Evolutionary conservation across 2,797 vertebrate genomes (phyloP).

Genomic region (Onychomys arenicola): DNA sequence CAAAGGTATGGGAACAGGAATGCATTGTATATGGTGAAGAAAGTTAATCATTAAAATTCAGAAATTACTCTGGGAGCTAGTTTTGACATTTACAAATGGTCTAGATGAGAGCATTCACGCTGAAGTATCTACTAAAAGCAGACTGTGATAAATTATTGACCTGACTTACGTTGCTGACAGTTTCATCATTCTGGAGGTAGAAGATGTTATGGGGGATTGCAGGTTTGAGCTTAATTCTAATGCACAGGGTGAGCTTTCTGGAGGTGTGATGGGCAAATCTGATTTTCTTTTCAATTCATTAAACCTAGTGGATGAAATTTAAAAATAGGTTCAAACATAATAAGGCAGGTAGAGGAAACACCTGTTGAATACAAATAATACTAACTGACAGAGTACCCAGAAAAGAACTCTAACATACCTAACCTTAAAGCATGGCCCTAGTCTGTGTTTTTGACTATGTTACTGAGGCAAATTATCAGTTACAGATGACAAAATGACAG

Average conservation of each 20-base stretch:
- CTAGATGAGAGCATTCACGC: constrained; percentile 43
- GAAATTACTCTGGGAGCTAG: constrained; percentile 15
- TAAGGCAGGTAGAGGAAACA: not conserved
- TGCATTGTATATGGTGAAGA: constrained; percentile 30
- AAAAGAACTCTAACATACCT: not conserved
- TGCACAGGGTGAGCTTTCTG: not conserved
- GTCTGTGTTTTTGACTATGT: not conserved
- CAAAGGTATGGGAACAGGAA: constrained; percentile 30
- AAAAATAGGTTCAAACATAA: not conserved
- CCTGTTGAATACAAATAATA: constrained; percentile 11
- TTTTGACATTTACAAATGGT: constrained; percentile 68
- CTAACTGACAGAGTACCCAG: constrained; percentile 13
- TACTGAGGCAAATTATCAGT: constrained; percentile 6
- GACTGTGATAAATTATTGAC: constrained; percentile 75
- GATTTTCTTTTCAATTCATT: not conserved
- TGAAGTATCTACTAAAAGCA: constrained; percentile 65
- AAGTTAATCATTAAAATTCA: constrained; percentile 64
- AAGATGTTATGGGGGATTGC: constrained; percentile 22
- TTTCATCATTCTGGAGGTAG: constrained; percentile 72
- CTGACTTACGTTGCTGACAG: constrained; percentile 69
- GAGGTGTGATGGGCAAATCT: not conserved
- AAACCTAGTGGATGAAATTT: not conserved
- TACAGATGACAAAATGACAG: not conserved
- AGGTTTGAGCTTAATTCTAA: constrained; percentile 57
- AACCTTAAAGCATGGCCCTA: not conserved